phyloP scores from a whole-genome alignment of 2,797 vertebrate genomes.

The Rhinogobio ventralis region DNA sequence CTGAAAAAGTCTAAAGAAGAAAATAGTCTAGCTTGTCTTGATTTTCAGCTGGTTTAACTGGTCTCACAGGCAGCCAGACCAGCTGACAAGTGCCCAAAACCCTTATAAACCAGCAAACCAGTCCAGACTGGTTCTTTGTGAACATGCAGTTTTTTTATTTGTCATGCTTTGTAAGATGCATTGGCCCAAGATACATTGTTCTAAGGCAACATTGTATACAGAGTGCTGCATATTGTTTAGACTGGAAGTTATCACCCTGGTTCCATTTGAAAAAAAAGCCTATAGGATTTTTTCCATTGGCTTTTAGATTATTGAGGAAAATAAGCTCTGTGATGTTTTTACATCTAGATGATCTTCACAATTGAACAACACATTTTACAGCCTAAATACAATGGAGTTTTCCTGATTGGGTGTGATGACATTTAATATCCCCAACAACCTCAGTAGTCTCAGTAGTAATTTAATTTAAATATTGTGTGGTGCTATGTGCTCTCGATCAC shows the following conservation, averaged over 20 bases:
- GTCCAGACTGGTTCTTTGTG: background rate
- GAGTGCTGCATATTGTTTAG: background rate
- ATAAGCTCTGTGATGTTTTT: background rate
- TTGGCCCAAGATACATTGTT: background rate
- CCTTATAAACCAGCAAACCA: background rate
- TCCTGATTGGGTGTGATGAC: background rate
- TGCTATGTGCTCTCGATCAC: background rate
- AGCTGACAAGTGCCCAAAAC: background rate
- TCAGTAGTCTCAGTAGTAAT: background rate
- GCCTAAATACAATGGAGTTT: background rate
- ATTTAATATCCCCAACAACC: background rate
- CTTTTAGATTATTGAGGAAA: background rate
- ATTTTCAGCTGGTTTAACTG: background rate
- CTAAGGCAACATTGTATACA: background rate
- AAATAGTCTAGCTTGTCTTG: background rate
- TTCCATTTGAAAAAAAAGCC: background rate
- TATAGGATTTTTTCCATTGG: background rate
- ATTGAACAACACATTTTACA: background rate
- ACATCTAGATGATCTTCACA: background rate
- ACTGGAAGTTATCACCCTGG: background rate
- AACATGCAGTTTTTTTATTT: background rate
- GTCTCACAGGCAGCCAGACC: background rate
- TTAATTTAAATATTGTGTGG: slow-evolving; percentile 9
- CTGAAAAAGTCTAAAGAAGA: background rate
- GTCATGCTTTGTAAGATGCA: background rate